Evolutionary conservation across 2,797 vertebrate genomes (phyloP).

Genomic region (Gastrophryne carolinensis): DNA sequence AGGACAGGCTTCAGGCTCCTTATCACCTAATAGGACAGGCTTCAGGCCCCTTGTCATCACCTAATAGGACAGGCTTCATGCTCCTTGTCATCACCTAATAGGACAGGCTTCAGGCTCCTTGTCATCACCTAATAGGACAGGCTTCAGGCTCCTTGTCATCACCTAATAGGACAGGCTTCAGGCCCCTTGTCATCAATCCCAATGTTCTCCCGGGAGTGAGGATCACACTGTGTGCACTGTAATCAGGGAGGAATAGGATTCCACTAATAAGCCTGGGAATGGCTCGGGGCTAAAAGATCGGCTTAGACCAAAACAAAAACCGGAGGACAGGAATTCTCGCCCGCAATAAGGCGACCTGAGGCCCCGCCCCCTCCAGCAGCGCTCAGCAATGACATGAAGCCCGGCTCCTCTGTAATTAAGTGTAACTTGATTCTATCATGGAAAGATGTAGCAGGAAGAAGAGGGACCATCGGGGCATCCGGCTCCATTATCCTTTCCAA

Average conservation of each 20-base stretch:
- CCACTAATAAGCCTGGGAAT: neutral
- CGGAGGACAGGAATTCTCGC: neutral
- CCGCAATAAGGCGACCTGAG: neutral
- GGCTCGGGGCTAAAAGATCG: neutral
- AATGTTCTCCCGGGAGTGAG: too few relatives aligned
- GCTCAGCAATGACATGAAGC: neutral
- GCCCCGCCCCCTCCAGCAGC: neutral
- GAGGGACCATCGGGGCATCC: too few relatives aligned
- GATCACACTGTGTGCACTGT: constrained; percentile 7
- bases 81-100: too few relatives aligned
- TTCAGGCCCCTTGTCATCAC: too few relatives aligned
- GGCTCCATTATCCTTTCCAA: neutral
- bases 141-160: too few relatives aligned
- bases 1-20: too few relatives aligned
- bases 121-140: too few relatives aligned
- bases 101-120: too few relatives aligned
- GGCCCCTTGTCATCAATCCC: too few relatives aligned
- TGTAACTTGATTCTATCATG: neutral
- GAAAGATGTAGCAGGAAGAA: neutral
- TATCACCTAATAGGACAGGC: too few relatives aligned
- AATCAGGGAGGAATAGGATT: neutral
- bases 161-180: too few relatives aligned
- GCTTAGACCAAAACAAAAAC: neutral
- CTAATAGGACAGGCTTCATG: too few relatives aligned
- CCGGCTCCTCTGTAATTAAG: neutral